phyloP scores from a whole-genome alignment of 2,113 vertebrate species.

The Ondatra zibethicus region DNA sequence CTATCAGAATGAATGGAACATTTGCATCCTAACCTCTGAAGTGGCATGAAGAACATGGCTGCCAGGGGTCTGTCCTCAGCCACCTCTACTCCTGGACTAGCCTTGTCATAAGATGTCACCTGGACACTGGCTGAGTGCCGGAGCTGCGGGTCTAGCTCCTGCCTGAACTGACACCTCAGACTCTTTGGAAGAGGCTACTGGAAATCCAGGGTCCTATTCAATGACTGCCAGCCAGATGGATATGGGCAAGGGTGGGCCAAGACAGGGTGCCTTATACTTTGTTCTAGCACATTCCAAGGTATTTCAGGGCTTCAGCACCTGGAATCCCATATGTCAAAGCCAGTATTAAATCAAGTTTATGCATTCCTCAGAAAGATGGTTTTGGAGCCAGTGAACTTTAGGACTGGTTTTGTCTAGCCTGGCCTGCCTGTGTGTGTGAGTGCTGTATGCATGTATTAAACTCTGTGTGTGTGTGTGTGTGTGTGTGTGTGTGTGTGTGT shows the following conservation, averaged over 20 bases:
- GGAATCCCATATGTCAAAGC: constrained; percentile 46
- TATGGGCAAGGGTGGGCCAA: background rate
- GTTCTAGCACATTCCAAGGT: constrained; percentile 71
- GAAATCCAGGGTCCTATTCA: background rate
- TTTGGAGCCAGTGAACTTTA: background rate
- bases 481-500: background rate
- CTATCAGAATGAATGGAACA: background rate
- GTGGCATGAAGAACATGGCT: background rate
- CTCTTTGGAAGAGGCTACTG: fast-evolving
- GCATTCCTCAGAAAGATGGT: fast-evolving
- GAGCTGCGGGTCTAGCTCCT: background rate
- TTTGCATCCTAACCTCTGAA: background rate
- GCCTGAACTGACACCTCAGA: background rate
- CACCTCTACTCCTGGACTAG: fast-evolving
- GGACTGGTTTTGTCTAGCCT: background rate
- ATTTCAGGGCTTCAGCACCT: fast-evolving
- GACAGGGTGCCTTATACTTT: constrained; percentile 70
- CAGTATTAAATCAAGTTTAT: constrained; percentile 43
- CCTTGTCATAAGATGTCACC: background rate
- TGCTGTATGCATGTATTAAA: fast-evolving
- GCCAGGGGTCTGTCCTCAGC: background rate
- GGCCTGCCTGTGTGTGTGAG: background rate
- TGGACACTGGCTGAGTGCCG: background rate
- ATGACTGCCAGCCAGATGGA: fast-evolving
- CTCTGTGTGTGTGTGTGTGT: background rate